Base-by-base conservation (phyloP, 2,888 invertebrate species). In the Oligia fasciuncula region DNA sequence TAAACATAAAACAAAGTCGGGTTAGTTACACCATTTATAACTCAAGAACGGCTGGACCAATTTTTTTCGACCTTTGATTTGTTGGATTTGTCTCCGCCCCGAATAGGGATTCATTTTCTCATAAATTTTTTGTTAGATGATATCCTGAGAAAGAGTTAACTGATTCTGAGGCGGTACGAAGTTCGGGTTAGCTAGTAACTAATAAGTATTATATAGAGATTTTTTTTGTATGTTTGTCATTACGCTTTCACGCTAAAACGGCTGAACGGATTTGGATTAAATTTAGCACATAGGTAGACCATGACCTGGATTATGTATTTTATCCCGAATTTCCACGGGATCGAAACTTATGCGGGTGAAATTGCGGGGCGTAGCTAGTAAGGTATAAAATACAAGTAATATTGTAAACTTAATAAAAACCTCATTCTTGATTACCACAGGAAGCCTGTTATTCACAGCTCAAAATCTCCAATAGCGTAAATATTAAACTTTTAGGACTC, bases 401-500 rank as follows among this genome's bases (percentile, higher is more conserved):
- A 57, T n/a, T 57, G 57, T 57, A 57, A n/a, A n/a, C 57, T n/a
- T n/a, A 57, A 57, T 57, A 57, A 57, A 57, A 57, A 57, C n/a
- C n/a, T 49, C 49, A 49, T 57, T 57, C 8, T n/a, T 11, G 23
- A n/a, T 35, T 65, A 49, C 46, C 23, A n/a, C 46, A 49, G 19
- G 17, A 19, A 49, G 51, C 46, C 43, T 29, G 43, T 35, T 63
- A 72, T 67, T 62, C 35, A 62, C 35, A 62, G 43, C 35, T 46
- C 57, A 70, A 35, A 29, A 49, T 66, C 49, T 49, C n/a, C 29
- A 69, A 68, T n/a, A 35, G 14, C 23, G 63, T 57, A 43, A 68
- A 65, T 72, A 81, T 60, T 81, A 81, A 80, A 71, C 9, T 76
- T 81, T 81, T 71, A 76, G 51, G 19, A 29, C 35, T 70, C 67